phyloP scores from a whole-genome alignment of 2,888 invertebrate genomes.

The Schizaphis graminum region DNA sequence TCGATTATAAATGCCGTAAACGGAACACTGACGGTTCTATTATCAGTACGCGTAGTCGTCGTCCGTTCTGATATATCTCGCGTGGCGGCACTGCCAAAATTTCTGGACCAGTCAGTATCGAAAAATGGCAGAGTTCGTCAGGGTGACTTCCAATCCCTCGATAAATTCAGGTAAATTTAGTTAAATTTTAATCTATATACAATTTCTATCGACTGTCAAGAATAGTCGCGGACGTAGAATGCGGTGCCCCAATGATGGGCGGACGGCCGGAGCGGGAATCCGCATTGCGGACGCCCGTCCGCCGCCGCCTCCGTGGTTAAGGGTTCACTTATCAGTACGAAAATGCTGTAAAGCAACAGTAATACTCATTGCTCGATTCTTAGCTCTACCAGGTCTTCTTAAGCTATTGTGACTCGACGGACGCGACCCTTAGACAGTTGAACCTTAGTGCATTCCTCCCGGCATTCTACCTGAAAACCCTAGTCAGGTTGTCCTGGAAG shows the following conservation, averaged over 20 bases:
- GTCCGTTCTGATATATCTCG: slow-evolving; percentile 28
- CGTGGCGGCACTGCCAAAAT: slow-evolving; percentile 56
- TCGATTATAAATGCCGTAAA: slow-evolving; percentile 7
- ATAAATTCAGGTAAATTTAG: slow-evolving; percentile 59
- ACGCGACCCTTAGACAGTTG: neutral
- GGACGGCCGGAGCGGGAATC: neutral
- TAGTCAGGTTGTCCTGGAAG: neutral
- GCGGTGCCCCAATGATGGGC: neutral
- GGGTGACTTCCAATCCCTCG: slow-evolving; percentile 61
- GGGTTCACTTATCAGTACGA: slow-evolving; percentile 42
- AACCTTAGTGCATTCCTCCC: neutral
- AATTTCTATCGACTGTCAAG: neutral
- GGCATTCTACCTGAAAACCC: neutral
- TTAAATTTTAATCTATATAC: neutral
- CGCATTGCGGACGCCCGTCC: neutral
- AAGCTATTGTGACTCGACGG: neutral
- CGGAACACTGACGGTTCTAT: slow-evolving; percentile 10
- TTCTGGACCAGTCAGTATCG: slow-evolving; percentile 62
- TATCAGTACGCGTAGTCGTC: slow-evolving; percentile 29
- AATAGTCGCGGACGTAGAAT: neutral
- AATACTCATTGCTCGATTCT: neutral
- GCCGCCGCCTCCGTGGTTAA: neutral
- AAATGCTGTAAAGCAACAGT: neutral
- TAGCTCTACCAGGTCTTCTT: neutral
- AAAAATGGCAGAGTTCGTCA: slow-evolving; percentile 65